Evolutionary conservation across 1,140 invertebrate species (phyloP).

Genomic region (Chironomus striatipennis): DNA sequence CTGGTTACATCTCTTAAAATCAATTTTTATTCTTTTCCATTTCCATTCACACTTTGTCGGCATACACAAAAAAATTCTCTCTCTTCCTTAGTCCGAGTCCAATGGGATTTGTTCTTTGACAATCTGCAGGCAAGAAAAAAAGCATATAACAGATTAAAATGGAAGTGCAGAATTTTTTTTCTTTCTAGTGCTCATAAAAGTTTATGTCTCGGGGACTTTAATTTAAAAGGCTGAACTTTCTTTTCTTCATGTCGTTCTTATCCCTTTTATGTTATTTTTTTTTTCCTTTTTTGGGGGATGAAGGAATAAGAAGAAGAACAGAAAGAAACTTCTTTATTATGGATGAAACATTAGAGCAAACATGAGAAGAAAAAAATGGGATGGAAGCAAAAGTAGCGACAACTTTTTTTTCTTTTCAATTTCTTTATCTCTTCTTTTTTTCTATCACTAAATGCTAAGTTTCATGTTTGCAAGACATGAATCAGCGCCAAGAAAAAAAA

Average conservation of each 20-base stretch:
- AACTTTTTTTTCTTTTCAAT: too few species aligned
- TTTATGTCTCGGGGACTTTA: slow-evolving; percentile 12
- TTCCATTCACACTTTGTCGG: background rate
- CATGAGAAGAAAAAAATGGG: too few species aligned
- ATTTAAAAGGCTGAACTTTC: slow-evolving; percentile 8
- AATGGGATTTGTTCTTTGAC: slow-evolving; percentile 20
- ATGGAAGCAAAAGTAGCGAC: too few species aligned
- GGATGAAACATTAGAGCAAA: too few species aligned
- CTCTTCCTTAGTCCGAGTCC: background rate
- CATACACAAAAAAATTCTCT: background rate
- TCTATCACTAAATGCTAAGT: too few species aligned
- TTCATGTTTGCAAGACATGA: too few species aligned
- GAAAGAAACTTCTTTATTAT: too few species aligned
- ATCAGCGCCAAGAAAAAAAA: too few species aligned
- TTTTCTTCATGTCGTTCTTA: background rate
- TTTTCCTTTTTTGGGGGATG: too few species aligned
- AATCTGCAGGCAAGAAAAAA: background rate
- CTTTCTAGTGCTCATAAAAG: background rate
- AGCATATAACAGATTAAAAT: background rate
- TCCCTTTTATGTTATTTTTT: background rate
- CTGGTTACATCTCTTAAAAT: background rate
- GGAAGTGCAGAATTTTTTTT: background rate
- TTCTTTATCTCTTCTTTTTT: too few species aligned
- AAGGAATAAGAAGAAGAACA: too few species aligned
- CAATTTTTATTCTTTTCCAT: background rate